A percentile compares a stretch with the other conserved stretches of the same genome.
Conservation (phyloP, 2,113 vertebrate genomes). For the Tricholaema leucomelas region DNA sequence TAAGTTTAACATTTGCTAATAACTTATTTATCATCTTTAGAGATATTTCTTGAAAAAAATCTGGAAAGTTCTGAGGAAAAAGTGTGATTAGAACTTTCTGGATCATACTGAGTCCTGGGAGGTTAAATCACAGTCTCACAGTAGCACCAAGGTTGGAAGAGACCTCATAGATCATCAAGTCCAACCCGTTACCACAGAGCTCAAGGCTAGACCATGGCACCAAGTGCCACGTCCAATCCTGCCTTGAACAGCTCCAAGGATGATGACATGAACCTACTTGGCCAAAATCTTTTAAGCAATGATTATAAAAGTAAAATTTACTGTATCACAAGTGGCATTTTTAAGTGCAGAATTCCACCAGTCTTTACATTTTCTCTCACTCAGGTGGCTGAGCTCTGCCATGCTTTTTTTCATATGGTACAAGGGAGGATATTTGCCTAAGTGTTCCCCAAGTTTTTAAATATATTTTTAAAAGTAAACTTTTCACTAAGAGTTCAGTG, state of each 20-base stretch:
- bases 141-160: too few species aligned
- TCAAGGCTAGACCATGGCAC: too few species aligned
- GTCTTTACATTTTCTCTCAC: neutral
- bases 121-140: too few species aligned
- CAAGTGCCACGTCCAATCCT: too few species aligned
- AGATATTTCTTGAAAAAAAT: neutral
- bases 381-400: neutral
- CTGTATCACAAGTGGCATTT: neutral
- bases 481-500: neutral
- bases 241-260: too few species aligned
- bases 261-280: neutral
- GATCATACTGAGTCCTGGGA: neutral
- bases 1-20: neutral
- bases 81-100: neutral
- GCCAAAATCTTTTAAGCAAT: neutral
- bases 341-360: neutral
- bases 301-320: neutral
- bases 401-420: neutral
- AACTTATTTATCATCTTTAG: neutral
- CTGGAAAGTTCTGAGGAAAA: neutral
- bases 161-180: too few species aligned
- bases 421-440: neutral
- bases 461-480: neutral
- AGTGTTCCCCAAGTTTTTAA: neutral
- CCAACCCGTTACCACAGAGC: too few species aligned